Base-by-base conservation (phyloP, 2,797 vertebrate species). In the Anabacerthia variegaticeps region DNA sequence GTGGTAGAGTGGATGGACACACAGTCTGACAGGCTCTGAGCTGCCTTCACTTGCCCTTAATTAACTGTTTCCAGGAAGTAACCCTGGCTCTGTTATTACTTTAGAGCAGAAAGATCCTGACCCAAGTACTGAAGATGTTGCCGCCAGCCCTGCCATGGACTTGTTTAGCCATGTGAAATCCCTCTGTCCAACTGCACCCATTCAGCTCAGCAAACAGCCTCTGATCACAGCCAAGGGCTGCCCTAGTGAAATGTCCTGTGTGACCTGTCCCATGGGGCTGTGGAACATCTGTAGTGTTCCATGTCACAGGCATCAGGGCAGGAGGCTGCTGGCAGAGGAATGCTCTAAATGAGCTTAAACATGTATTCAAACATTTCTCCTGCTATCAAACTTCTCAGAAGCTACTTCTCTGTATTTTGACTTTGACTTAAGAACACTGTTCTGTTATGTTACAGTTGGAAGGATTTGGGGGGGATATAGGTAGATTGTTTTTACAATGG, bases 161-260 rank as follows among this genome's bases (percentile, higher is more conserved):
- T 13, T 44, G 34, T 71, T 55, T 10, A 30, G 14, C 24, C 30
- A 8, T 24, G 36, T 44, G 56, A 59, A 84, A 44, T 56, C 36
- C n/a, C 65, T 9, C 41, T 44, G 30, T 23, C 39, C 48, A 39
- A 14, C 26, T 52, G 73, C 26, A 7, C 32, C 34, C 3, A 3
- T 43, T n/a, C 54, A 39, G 43, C 52, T 79, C 48, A n/a, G 61
- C 61, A 63, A 55, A 67, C 44, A 49, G 69, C 34, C 78, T 34
- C 2, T 7, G 34, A 34, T 26, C 52, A 59, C 0, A 0, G 27
- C 52, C 56, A 23, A 15, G 34, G 39, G 21, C 46, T 52, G 34
- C 23, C 12, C 19, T 9, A 14, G 30, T 20, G 7, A 15, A 22
- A 51, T 39, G n/a, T 32, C 68, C 58, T 17, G 39, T 22, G 16